These are phyloP conservation scores for Garra rufa DNA, from an alignment of 2,113 vertebrate species.

Conservation along the genomic window DNA sequence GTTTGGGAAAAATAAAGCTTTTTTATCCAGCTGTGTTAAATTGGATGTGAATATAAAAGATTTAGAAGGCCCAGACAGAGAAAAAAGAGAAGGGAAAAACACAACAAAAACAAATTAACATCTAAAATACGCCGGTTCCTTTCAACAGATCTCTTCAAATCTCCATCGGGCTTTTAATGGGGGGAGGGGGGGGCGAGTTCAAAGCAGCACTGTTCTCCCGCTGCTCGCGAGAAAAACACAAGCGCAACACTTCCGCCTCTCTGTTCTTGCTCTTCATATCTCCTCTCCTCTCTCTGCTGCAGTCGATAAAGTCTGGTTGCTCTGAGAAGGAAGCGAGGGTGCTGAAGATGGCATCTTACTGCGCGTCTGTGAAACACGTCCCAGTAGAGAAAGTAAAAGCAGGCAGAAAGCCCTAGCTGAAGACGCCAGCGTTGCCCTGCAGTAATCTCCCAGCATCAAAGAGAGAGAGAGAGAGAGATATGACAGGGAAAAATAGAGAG, in stretches of 20 bases:
- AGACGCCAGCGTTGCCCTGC: conserved; percentile 76
- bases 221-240: conserved; percentile 84
- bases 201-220: conserved; percentile 90
- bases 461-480: conserved; percentile 67
- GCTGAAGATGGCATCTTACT: conserved; percentile 49
- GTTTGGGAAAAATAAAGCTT: conserved; percentile 61
- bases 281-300: conserved; percentile 62
- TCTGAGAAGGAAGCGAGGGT: conserved; percentile 81
- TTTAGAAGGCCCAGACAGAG: conserved; percentile 80
- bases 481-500: conserved; percentile 62
- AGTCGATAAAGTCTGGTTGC: conserved; percentile 83
- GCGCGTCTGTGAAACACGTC: conserved; percentile 35
- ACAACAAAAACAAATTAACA: conserved; percentile 95
- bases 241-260: conserved; percentile 79
- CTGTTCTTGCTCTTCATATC: conserved; percentile 60
- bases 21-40: conserved; percentile 84
- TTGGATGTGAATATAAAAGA: conserved; percentile 90
- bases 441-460: conserved; percentile 89
- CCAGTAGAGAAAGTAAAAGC: conserved; percentile 39
- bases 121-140: conserved; percentile 88
- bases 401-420: conserved; percentile 19
- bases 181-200: conserved; percentile 84
- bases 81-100: conserved; percentile 76
- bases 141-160: conserved; percentile 89
- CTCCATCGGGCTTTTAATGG: conserved; percentile 93